Evolutionary conservation across 2,797 vertebrate species (phyloP).

Genomic region (Heteromormyrus szaboi): DNA sequence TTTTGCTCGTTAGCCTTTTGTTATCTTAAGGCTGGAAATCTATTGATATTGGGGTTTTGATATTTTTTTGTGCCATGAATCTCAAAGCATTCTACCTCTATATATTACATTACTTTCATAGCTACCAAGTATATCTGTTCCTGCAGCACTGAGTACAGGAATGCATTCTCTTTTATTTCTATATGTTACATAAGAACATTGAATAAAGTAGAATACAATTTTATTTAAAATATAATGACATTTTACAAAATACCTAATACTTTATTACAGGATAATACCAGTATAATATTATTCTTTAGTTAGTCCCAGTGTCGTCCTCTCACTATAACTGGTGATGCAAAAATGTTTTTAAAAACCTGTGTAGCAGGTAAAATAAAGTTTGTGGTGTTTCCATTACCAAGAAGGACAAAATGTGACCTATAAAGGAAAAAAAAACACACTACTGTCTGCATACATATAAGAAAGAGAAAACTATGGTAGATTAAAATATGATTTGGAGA

Average conservation of each 20-base stretch:
- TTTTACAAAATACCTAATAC: not conserved
- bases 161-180: not conserved
- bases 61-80: not conserved
- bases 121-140: not conserved
- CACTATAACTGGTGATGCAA: not conserved
- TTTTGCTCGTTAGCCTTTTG: not conserved
- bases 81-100: not conserved
- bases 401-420: not conserved
- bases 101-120: not conserved
- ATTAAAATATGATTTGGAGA: not conserved
- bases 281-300: not conserved
- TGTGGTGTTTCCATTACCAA: not conserved
- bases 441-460: not conserved
- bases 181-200: not conserved
- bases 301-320: not conserved
- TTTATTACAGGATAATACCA: not conserved
- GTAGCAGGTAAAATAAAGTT: not conserved
- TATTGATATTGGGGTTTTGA: not conserved
- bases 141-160: not conserved
- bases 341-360: not conserved
- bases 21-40: not conserved
- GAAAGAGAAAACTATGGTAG: not conserved
- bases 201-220: not conserved
- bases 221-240: not conserved
- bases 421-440: not conserved